phyloP scores from a whole-genome alignment of 2,797 vertebrate species.

The Gobio occitaniae region DNA sequence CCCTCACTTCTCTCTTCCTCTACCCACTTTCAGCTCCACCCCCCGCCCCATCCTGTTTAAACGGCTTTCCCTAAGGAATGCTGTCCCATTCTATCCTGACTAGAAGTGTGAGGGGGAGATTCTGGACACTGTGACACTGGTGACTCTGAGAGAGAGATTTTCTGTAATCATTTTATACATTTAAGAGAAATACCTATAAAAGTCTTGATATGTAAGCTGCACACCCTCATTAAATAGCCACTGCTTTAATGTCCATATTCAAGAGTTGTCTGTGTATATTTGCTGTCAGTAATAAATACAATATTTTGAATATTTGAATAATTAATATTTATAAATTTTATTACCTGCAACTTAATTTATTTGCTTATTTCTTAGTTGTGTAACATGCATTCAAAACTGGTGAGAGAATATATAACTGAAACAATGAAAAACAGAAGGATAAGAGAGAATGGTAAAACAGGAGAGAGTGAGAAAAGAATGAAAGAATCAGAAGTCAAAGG shows the following conservation, averaged over 20 bases:
- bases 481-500: slow-evolving; percentile 25
- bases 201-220: background rate
- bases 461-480: slow-evolving; percentile 4
- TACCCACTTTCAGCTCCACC: slow-evolving; percentile 44
- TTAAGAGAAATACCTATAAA: background rate
- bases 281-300: background rate
- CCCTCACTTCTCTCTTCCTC: slow-evolving; percentile 45
- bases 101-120: slow-evolving; percentile 47
- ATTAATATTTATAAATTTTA: background rate
- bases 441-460: slow-evolving; percentile 14
- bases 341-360: background rate
- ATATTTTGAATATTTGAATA: background rate
- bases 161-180: background rate
- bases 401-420: slow-evolving; percentile 15
- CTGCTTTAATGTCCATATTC: background rate
- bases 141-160: slow-evolving; percentile 12
- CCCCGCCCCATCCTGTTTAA: slow-evolving; percentile 70
- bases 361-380: background rate
- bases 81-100: slow-evolving; percentile 62
- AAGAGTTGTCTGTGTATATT: background rate
- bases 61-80: slow-evolving; percentile 69
- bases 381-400: background rate
- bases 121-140: background rate
- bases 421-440: slow-evolving; percentile 11
- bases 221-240: background rate